Evolutionary conservation across 2,797 vertebrate genomes (phyloP), one percentile per base, ranked within the genome.

Genomic region (Siniperca scherzeri): DNA sequence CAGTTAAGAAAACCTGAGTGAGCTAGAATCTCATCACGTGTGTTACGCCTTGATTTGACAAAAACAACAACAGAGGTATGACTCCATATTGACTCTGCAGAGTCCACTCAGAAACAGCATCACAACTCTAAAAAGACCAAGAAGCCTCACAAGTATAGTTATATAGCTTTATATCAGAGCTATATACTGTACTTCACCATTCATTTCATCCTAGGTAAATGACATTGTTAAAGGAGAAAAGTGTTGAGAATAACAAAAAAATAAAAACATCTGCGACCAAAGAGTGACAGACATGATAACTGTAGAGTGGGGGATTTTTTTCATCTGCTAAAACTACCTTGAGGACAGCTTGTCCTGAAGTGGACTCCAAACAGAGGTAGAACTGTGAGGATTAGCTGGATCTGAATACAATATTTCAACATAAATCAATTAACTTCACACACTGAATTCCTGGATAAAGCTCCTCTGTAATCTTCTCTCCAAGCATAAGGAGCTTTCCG

Each of bases 401-500:
- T 87, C 86, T 83, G 84, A 92, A 92, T 92, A 90, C 84, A 91
- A 92, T 90, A 91, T 94, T 94, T 89, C 84, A 90, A 93, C 91
- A 94, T 88, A 93, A 96, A 96, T 95, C 94, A 95, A 95, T 95
- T 95, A 94, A 93, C 83, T 93, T 91, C 78, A 89, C 74, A 75
- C 84, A 53, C 80, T 89, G 81, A 93, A 94, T 94, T 95, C 89
- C 88, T 87, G 90, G 90, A 91, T 96, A 93, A 94, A 94, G 93
- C 92, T 85, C 77, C 90, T 90, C 88, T 78, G 83, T 96, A 95
- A 95, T 95, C 95, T 94, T 87, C 92, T 94, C 92, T 92, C 74
- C 27, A 61, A 95, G 91, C 90, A 85, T 95, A 95, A 96, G 94
- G 90, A 93, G 95, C 93, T 96, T 96, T 96, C 90, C 84, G 81